phyloP scores from a whole-genome alignment of 2,113 vertebrate genomes.

The Leptodactylus fuscus region DNA sequence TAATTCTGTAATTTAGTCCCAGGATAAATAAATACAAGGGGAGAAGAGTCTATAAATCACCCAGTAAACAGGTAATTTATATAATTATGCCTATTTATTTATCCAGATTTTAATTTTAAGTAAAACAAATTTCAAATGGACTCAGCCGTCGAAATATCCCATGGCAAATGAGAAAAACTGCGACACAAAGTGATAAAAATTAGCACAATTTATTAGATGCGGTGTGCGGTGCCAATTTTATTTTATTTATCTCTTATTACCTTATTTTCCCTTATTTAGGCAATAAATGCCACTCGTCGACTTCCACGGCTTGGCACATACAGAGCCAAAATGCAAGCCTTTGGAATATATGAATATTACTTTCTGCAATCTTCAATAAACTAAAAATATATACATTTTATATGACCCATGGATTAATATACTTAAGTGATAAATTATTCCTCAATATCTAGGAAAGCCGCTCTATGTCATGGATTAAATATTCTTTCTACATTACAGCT shows the following conservation, averaged over 20 bases:
- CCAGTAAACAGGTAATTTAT: not conserved
- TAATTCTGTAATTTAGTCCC: not conserved
- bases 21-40: not conserved
- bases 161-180: too few species aligned
- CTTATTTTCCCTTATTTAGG: not conserved
- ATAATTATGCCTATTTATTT: not conserved
- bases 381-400: not conserved
- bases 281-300: not conserved
- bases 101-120: not conserved
- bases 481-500: not conserved
- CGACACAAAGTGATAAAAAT: not conserved
- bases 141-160: not conserved
- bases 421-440: not conserved
- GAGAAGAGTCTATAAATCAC: not conserved
- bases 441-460: not conserved
- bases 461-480: not conserved
- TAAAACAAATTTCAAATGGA: not conserved
- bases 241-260: not conserved
- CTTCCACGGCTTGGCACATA: not conserved
- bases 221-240: too few species aligned
- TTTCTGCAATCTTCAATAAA: not conserved
- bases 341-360: not conserved
- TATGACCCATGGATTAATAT: not conserved
- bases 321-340: not conserved
- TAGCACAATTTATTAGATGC: not conserved